A percentile compares a stretch with the other conserved stretches of the same genome.
Evolutionary conservation across 2,113 vertebrate genomes (phyloP).

Genomic region (Elachura formosa): DNA sequence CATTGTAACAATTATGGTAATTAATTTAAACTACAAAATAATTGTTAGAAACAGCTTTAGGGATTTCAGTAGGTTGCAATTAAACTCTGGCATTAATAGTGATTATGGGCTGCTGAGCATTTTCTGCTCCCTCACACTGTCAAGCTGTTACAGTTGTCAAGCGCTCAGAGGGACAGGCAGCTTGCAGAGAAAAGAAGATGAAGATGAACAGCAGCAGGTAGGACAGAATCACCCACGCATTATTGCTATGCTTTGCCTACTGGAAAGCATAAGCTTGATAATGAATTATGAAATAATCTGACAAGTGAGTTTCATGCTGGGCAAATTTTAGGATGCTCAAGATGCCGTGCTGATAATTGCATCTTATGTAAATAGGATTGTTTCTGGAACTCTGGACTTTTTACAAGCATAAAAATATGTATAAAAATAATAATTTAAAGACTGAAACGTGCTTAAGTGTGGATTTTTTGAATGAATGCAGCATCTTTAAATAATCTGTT

Average conservation of each 20-base stretch:
- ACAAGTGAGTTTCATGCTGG: neutral
- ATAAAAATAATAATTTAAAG: neutral
- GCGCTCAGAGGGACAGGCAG: neutral
- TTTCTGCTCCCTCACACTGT: neutral
- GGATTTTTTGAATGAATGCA: neutral
- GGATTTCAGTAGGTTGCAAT: neutral
- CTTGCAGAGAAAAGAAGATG: neutral
- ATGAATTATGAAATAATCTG: neutral
- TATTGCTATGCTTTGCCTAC: neutral
- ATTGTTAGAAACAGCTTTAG: neutral
- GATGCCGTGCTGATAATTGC: neutral
- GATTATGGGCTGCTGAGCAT: neutral
- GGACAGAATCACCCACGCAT: neutral
- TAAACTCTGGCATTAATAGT: neutral
- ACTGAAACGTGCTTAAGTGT: neutral
- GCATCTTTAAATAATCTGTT: neutral
- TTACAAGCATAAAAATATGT: neutral
- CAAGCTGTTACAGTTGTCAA: neutral
- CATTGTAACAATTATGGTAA: neutral
- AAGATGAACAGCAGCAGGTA: neutral
- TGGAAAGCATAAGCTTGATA: slow-evolving; percentile 16
- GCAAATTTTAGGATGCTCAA: neutral
- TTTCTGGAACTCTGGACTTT: neutral
- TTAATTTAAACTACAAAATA: neutral
- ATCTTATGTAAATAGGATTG: neutral